These are phyloP conservation scores for Anoplopoma fimbria DNA, from an alignment of 2,113 vertebrate genomes.

Conservation along the genomic window DNA sequence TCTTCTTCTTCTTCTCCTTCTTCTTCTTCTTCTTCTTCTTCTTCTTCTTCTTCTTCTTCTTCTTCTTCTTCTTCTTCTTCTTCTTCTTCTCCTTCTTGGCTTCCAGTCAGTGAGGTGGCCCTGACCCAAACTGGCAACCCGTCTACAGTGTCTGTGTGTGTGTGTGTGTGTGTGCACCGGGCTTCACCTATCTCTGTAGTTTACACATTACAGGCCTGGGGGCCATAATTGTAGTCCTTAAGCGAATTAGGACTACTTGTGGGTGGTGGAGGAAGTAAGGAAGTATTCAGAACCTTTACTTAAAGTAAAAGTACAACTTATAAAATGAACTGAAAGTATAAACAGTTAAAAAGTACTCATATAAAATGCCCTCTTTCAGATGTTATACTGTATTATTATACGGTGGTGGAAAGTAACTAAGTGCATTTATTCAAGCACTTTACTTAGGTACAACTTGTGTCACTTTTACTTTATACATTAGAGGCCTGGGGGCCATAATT, in stretches of 20 bases:
- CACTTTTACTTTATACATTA: background rate
- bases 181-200: constrained; percentile 21
- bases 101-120: constrained; percentile 46
- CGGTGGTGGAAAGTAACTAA: background rate
- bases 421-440: background rate
- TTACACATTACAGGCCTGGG: background rate
- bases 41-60: constrained; percentile 31
- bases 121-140: constrained; percentile 63
- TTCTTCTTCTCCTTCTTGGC: constrained; percentile 11
- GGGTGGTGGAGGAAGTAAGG: constrained; percentile 7
- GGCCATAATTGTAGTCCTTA: background rate
- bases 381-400: constrained; percentile 1
- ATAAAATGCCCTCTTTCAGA: background rate
- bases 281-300: background rate
- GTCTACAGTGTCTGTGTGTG: constrained; percentile 22
- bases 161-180: constrained; percentile 17
- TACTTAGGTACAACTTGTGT: background rate
- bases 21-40: constrained; percentile 6
- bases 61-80: background rate
- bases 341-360: background rate
- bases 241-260: background rate
- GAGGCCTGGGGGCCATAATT: background rate
- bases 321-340: background rate
- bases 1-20: background rate
- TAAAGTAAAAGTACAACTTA: background rate